phyloP scores from a whole-genome alignment of 2,888 invertebrate species.

The Melieria omissa region DNA sequence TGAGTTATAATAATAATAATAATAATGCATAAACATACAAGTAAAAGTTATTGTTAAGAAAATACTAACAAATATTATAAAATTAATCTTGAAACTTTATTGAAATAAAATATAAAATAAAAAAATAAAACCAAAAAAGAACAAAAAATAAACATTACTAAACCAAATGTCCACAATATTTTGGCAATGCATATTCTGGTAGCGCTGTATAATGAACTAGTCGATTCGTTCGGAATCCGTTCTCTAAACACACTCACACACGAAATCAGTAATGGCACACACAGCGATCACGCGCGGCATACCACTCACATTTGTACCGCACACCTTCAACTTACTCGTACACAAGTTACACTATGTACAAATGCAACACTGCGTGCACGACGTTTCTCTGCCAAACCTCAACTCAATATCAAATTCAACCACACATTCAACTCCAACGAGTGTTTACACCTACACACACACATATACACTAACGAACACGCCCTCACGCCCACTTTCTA shows the following conservation, averaged over 20 bases:
- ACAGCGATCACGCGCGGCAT: neutral
- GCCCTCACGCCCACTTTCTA: no score
- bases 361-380: no score
- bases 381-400: no score
- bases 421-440: no score
- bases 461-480: no score
- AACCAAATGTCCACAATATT: constrained; percentile 41
- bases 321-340: no score
- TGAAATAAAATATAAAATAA: constrained; percentile 38
- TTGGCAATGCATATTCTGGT: constrained; percentile 44
- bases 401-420: no score
- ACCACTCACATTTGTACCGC: neutral
- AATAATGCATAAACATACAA: constrained; percentile 37
- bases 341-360: no score
- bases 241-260: neutral
- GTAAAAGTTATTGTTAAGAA: constrained; percentile 22
- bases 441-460: no score
- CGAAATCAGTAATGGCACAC: neutral
- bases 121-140: constrained; percentile 32
- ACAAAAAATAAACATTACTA: constrained; percentile 19
- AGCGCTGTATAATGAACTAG: no score
- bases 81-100: constrained; percentile 35
- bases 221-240: no score
- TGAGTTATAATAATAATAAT: constrained; percentile 31
- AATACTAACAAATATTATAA: constrained; percentile 30